A percentile compares a stretch with the other conserved stretches of the same genome.
Conservation (phyloP, 2,797 vertebrate genomes). For the Notoglanidium macrostoma region DNA sequence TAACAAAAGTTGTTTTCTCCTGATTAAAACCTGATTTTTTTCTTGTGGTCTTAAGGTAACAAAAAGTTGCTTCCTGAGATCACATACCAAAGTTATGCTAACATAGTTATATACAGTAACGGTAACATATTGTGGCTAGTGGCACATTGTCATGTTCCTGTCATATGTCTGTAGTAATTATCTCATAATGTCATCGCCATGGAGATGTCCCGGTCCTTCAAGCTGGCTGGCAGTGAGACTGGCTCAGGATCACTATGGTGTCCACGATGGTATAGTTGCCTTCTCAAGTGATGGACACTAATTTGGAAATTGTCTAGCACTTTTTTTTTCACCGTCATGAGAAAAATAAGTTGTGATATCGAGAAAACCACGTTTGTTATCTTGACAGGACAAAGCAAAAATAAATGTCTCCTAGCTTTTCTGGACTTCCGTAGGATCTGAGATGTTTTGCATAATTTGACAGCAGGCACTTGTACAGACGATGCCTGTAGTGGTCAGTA, state of each 20-base stretch:
- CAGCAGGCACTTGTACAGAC: no score
- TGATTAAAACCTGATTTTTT: no score
- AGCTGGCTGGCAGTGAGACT: neutral
- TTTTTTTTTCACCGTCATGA: neutral
- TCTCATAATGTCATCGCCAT: neutral
- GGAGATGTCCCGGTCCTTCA: neutral
- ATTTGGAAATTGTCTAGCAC: neutral
- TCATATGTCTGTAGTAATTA: neutral
- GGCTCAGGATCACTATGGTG: neutral
- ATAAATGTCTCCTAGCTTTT: neutral
- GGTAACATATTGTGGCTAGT: neutral
- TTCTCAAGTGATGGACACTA: neutral
- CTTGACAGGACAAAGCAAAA: no score
- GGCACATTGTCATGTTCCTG: neutral
- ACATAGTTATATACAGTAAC: no score
- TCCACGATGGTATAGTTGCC: neutral
- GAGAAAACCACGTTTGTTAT: neutral
- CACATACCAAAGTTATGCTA: neutral
- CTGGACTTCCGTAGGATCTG: neutral
- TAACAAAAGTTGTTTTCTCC: neutral
- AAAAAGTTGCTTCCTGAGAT: neutral
- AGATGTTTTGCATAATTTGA: neutral
- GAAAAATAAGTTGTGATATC: neutral
- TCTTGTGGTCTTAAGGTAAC: neutral
- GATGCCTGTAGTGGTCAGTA: conserved; percentile 18